Evolutionary conservation across 2,113 vertebrate genomes (phyloP), one percentile per base, ranked within the genome.

Genomic region (Regulus satrapa): DNA sequence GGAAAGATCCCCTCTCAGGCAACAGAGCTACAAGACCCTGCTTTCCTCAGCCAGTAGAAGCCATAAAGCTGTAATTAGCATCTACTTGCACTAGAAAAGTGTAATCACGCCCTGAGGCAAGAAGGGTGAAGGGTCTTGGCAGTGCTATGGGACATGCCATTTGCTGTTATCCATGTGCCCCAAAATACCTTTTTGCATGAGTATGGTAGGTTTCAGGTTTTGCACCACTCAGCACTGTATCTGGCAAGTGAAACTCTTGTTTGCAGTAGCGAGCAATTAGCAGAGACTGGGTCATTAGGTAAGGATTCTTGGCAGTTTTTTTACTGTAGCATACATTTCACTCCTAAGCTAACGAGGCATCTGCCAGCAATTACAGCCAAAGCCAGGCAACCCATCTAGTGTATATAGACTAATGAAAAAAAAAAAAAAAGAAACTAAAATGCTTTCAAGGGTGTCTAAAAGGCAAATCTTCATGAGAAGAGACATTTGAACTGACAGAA

Each of bases 271-370:
- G 18, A 87, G 78, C 62, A 81, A 91, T 91, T 89, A 95, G 85
- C 88, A 79, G 51, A 62, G 46, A 29, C 41, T 38, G 31, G 69
- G 55, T 93, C 91, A 91, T 94, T 94, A 77, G 56, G 81, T 64
- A 93, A 95, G 80, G 41, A 18, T 71, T 84, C 84, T 89, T 78
- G 72, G 83, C 79, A 76, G 46, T 52, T 92, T 66, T 38, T 81
- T 63, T 66, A 61, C 59, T 11, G 14, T 10, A 14, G 29, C 84
- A 1, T n/a, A 6, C 20, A 3, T 85, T 88, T 88, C 46, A 41
- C 40, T 89, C 74, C 48, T 76, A 68, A 77, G 32, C 59, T 92
- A 94, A 89, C 62, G 40, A 84, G 64, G 63, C 74, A 74, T 77
- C 90, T 88, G 63, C n/a, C 76, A 85, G 86, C 91, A 94, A 88